phyloP scores from a whole-genome alignment of 2,797 vertebrate species.

The Luscinia megarhynchos region DNA sequence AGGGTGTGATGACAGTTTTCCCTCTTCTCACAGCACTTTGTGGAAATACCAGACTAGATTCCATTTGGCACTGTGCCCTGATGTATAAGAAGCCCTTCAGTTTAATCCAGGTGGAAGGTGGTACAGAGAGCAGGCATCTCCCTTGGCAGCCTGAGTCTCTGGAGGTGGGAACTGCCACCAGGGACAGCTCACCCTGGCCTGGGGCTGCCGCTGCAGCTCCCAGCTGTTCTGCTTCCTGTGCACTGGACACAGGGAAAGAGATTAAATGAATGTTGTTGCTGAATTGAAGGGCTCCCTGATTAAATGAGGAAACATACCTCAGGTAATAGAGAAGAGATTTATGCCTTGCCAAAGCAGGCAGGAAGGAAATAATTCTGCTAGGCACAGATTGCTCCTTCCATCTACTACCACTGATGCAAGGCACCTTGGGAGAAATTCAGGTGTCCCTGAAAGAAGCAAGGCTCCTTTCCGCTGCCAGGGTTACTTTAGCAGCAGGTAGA shows the following conservation, averaged over 20 bases:
- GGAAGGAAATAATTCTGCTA: background rate
- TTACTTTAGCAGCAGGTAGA: background rate
- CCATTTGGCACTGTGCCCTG: background rate
- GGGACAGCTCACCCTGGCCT: rapidly evolving
- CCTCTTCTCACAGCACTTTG: background rate
- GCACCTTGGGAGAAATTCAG: background rate
- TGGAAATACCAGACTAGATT: background rate
- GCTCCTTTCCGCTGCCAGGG: background rate
- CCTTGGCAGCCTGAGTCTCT: too few species aligned
- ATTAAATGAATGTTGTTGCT: background rate
- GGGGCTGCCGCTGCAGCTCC: background rate
- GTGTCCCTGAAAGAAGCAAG: background rate
- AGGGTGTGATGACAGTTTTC: background rate
- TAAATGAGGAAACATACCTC: background rate
- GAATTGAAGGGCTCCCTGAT: background rate
- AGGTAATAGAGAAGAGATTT: background rate
- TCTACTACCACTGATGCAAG: background rate
- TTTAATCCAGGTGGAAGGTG: background rate
- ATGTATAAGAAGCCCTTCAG: background rate
- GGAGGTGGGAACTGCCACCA: background rate
- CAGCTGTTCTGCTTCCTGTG: background rate
- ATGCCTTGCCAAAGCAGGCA: background rate
- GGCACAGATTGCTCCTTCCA: background rate
- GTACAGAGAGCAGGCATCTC: too few species aligned
- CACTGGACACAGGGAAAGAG: background rate